Evolutionary conservation across 2,797 vertebrate genomes (phyloP).

Genomic region (Pseudocheirus occidentalis): DNA sequence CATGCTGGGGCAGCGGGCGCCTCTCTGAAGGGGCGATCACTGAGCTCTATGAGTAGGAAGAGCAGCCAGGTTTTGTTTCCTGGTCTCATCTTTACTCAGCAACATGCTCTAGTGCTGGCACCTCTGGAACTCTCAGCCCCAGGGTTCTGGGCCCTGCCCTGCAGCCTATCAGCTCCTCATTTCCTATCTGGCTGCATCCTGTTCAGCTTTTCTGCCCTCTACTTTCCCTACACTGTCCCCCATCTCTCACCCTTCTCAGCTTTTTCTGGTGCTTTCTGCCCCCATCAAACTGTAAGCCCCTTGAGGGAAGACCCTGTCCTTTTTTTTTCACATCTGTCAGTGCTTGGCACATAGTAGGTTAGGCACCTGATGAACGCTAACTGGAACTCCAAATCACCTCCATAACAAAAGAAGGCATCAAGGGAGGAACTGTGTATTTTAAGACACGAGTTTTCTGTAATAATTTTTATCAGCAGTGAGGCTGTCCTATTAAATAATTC

Average conservation of each 20-base stretch:
- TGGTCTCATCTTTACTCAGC: no score
- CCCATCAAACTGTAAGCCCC: neutral
- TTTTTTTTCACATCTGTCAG: neutral
- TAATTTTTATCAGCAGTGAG: neutral
- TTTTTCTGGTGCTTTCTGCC: no score
- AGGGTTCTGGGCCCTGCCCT: no score
- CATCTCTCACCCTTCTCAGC: neutral
- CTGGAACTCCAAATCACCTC: neutral
- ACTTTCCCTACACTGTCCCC: neutral
- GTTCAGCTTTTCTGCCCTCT: neutral
- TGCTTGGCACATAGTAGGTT: neutral
- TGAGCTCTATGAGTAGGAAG: neutral
- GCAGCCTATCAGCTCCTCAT: neutral
- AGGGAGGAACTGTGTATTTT: neutral
- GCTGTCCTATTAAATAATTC: neutral
- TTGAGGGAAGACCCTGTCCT: neutral
- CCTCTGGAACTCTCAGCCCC: neutral
- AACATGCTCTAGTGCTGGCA: rapidly evolving
- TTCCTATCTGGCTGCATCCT: neutral
- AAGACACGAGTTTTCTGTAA: neutral
- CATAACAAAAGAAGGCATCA: neutral
- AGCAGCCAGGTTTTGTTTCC: neutral
- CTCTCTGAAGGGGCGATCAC: neutral
- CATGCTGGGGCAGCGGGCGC: no score
- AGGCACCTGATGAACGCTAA: neutral